A percentile compares a stretch with the other conserved stretches of the same genome.
These are phyloP conservation scores for Leptinotarsa haldemani DNA, from an alignment of 2,888 invertebrate genomes.

Conservation along the genomic window DNA sequence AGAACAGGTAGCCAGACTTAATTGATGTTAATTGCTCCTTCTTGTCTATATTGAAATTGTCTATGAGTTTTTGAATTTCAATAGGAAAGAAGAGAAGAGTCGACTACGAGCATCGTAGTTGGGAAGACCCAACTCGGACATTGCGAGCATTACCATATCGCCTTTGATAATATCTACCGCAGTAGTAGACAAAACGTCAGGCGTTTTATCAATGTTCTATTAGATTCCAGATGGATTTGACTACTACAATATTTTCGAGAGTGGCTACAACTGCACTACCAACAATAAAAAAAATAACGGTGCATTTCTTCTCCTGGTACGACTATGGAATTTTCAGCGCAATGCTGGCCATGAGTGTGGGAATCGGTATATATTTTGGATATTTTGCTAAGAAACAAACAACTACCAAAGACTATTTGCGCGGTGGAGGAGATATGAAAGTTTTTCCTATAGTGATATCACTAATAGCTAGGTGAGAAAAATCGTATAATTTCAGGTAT, in stretches of 20 bases:
- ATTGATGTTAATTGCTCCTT: no score
- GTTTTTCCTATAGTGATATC: constrained; percentile 81
- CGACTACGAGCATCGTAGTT: no score
- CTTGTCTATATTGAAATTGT: no score
- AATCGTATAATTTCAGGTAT: neutral
- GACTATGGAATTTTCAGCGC: constrained; percentile 70
- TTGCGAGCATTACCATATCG: no score
- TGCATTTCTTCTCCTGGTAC: constrained; percentile 66
- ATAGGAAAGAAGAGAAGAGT: no score
- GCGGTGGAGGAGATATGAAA: constrained; percentile 80
- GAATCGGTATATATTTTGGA: constrained; percentile 73
- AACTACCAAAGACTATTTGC: constrained; percentile 76
- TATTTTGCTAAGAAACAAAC: constrained; percentile 71
- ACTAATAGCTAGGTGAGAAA: constrained; percentile 75
- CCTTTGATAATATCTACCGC: no score
- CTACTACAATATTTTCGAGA: neutral
- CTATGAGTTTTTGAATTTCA: no score
- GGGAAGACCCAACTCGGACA: no score
- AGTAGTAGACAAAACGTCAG: no score
- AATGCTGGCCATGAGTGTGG: constrained; percentile 68
- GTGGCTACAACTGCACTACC: neutral
- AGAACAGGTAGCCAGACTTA: no score
- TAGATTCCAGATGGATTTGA: neutral
- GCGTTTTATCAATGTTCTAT: neutral
- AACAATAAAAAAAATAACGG: neutral